Percentiles rank a stretch among this genome's conserved stretches.
phyloP scores from a whole-genome alignment of 1,140 invertebrate species.

The Meloidogyne exigua region DNA sequence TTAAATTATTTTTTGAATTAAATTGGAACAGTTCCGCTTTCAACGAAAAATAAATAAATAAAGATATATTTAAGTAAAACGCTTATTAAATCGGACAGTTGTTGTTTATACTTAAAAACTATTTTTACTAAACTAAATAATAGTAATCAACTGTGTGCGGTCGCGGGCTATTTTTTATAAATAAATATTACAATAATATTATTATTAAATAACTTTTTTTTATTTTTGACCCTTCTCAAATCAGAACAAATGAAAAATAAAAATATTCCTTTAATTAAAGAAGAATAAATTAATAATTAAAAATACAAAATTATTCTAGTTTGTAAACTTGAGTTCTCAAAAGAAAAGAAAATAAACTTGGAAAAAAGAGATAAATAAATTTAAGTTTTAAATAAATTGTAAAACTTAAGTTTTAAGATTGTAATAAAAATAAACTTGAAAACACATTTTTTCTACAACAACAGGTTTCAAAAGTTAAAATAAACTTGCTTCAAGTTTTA shows the following conservation, averaged over 20 bases:
- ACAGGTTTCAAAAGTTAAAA: too few relatives aligned
- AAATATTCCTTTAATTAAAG: background rate
- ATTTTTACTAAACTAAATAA: background rate
- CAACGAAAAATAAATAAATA: too few relatives aligned
- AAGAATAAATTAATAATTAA: background rate
- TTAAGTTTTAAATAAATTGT: too few relatives aligned
- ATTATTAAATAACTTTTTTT: background rate
- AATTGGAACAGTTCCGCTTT: background rate
- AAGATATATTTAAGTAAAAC: background rate
- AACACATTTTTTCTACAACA: too few relatives aligned
- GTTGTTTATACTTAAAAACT: background rate
- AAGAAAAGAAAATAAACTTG: too few relatives aligned
- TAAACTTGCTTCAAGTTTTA: too few relatives aligned
- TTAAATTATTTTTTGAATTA: too few relatives aligned
- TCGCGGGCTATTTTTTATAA: background rate
- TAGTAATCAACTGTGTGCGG: background rate
- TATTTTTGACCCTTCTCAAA: constrained; percentile 1
- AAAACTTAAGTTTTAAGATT: too few relatives aligned
- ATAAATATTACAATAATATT: background rate
- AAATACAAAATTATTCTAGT: too few relatives aligned
- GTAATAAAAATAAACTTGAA: too few relatives aligned
- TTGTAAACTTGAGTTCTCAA: too few relatives aligned
- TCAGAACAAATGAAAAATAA: background rate
- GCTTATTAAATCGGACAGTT: background rate
- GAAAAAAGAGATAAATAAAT: too few relatives aligned